A percentile compares a stretch with the other conserved stretches of the same genome.
Conservation (phyloP, 2,888 invertebrate species). For the Falcaria lacertinaria region DNA sequence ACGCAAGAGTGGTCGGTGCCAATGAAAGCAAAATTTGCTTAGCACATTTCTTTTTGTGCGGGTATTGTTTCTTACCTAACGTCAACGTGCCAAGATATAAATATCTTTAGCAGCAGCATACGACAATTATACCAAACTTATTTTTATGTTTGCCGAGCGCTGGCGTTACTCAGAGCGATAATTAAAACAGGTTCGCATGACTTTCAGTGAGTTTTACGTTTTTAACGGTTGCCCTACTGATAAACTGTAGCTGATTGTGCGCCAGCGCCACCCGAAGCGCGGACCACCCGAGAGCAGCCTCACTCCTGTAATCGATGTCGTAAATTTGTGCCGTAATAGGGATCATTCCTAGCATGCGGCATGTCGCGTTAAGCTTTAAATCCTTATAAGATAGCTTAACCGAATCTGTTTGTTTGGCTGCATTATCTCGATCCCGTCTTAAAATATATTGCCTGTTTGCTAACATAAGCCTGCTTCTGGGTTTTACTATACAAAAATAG, state of each 20-base stretch:
- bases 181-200: constrained; percentile 40
- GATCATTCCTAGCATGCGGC: constrained; percentile 50
- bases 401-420: constrained; percentile 43
- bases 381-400: constrained; percentile 29
- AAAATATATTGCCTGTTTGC: neutral
- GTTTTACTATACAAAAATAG: no score
- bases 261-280: constrained; percentile 34
- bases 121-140: constrained; percentile 31
- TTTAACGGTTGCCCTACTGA: constrained; percentile 55
- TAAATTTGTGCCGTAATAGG: constrained; percentile 66
- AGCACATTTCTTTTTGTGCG: constrained; percentile 29
- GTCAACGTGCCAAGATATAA: constrained; percentile 44
- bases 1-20: constrained; percentile 42
- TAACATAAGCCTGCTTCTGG: neutral
- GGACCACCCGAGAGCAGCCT: constrained; percentile 61
- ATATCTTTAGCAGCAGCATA: constrained; percentile 34
- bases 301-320: constrained; percentile 40
- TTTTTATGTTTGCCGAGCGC: constrained; percentile 18
- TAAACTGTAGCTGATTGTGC: constrained; percentile 53
- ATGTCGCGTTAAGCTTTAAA: constrained; percentile 57
- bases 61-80: constrained; percentile 28
- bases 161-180: constrained; percentile 29
- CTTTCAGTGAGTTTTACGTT: constrained; percentile 48
- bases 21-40: constrained; percentile 37
- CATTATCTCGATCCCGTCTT: constrained; percentile 20